These are phyloP conservation scores for Neoniphon sammara DNA, from an alignment of 2,797 vertebrate species.

Conservation along the genomic window DNA sequence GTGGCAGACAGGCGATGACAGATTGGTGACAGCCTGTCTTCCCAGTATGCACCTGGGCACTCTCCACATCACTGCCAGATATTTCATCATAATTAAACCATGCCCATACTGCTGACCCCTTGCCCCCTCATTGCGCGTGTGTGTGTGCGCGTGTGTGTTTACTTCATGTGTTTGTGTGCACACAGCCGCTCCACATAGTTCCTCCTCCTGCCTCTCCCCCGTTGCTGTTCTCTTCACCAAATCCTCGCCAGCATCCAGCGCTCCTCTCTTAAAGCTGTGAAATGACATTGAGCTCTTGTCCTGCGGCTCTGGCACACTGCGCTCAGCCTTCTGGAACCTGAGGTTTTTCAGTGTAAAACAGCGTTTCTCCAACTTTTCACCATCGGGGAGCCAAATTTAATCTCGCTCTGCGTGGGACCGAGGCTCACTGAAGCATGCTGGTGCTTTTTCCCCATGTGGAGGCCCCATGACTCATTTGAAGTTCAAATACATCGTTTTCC, in stretches of 20 bases:
- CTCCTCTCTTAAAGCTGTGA: conserved; percentile 57
- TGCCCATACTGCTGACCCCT: conserved; percentile 43
- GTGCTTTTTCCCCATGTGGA: conserved; percentile 7
- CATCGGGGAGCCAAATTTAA: conserved; percentile 42
- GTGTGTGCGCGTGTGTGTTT: conserved; percentile 13
- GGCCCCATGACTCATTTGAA: conserved; percentile 6
- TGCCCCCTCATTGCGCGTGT: conserved; percentile 23
- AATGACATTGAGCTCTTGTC: conserved; percentile 65
- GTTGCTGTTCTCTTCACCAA: conserved; percentile 35
- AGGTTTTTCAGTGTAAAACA: conserved; percentile 50
- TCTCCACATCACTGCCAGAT: conserved; percentile 60
- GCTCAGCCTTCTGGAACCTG: conserved; percentile 43
- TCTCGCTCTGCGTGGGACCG: conserved; percentile 34
- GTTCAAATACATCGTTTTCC: conserved; percentile 23
- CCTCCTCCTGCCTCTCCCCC: conserved; percentile 22
- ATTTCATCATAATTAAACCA: conserved; percentile 64
- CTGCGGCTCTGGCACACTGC: conserved; percentile 42
- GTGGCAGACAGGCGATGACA: conserved; percentile 56
- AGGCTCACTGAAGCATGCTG: conserved; percentile 40
- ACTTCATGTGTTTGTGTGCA: not conserved
- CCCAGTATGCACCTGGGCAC: conserved; percentile 66
- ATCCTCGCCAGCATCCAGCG: conserved; percentile 38
- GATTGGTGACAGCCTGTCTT: conserved; percentile 71
- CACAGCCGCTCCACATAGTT: conserved; percentile 15
- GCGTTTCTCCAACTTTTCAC: conserved; percentile 53